Evolutionary conservation across 1,140 invertebrate species (phyloP).

Genomic region (Bombus consobrinus): DNA sequence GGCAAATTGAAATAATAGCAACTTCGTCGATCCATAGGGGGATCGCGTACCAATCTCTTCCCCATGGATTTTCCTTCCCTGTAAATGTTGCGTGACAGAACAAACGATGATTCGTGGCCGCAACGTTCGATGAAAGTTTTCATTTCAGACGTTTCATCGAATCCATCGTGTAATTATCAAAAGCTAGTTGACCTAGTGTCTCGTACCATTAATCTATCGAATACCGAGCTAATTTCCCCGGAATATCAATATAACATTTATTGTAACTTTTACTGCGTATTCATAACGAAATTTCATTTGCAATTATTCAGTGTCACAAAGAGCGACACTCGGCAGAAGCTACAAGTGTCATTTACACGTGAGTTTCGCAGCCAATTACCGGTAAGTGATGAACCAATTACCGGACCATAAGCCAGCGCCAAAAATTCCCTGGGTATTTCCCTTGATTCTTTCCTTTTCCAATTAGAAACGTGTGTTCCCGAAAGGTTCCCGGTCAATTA

Average conservation of each 20-base stretch:
- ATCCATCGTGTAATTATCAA: background rate
- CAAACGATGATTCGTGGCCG: background rate
- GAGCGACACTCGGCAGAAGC: background rate
- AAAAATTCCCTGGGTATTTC: background rate
- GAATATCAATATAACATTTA: background rate
- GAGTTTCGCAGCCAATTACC: too few relatives aligned
- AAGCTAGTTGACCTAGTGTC: background rate
- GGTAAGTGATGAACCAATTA: too few relatives aligned
- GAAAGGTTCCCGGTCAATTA: conserved; percentile 29
- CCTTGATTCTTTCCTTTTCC: background rate
- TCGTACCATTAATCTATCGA: background rate
- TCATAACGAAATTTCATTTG: background rate
- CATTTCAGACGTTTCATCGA: background rate
- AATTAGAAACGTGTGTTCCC: conserved; percentile 5
- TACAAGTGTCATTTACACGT: background rate
- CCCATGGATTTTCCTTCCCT: background rate
- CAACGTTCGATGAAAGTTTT: background rate
- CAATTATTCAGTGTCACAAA: background rate
- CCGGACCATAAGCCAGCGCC: background rate
- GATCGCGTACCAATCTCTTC: background rate
- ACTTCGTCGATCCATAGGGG: background rate
- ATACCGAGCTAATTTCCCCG: background rate
- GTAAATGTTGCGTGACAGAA: background rate
- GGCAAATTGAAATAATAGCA: background rate
- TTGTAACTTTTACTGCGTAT: background rate